Evolutionary conservation across 1,140 invertebrate genomes (phyloP).

Genomic region (Tetragonula clypearis): DNA sequence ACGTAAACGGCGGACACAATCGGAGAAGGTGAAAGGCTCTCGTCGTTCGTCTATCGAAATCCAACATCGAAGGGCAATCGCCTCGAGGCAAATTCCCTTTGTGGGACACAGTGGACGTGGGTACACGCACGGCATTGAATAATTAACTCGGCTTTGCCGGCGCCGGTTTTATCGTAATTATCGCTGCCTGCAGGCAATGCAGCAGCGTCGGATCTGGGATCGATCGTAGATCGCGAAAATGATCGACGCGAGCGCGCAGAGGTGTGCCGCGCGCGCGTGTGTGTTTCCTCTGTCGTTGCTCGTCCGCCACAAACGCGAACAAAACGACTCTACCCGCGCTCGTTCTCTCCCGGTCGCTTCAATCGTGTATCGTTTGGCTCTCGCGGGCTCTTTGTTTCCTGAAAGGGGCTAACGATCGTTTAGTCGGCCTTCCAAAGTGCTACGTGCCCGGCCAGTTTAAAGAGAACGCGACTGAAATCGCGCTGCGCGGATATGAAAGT

Average conservation of each 20-base stretch:
- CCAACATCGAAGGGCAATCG: slow-evolving; percentile 47
- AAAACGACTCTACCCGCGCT: slow-evolving; percentile 5
- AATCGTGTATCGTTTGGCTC: slow-evolving; percentile 1
- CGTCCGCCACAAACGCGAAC: not conserved
- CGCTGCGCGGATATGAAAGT: not conserved
- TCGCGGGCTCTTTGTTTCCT: slow-evolving; percentile 6
- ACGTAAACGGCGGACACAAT: not conserved
- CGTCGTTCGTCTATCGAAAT: slow-evolving; percentile 40
- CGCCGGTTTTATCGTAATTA: slow-evolving; percentile 67
- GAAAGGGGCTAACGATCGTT: slow-evolving; percentile 26
- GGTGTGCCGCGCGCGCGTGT: not conserved
- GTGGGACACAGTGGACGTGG: slow-evolving; percentile 48
- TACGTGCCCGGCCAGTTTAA: not conserved
- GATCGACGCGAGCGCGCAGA: slow-evolving; percentile 49
- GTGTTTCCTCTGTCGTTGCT: not conserved
- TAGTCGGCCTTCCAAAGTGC: not conserved
- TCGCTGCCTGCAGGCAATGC: slow-evolving; percentile 43
- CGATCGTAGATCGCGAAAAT: slow-evolving; percentile 62
- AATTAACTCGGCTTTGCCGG: slow-evolving; percentile 58
- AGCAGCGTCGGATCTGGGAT: slow-evolving; percentile 22
- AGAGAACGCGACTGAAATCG: not conserved
- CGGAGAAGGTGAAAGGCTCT: not conserved
- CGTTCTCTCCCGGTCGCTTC: not conserved
- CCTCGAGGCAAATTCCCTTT: slow-evolving; percentile 53
- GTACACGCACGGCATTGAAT: slow-evolving; percentile 57